Base-by-base conservation (phyloP, 30 jellyfish, hydroid and myxozoan genomes). In the Aurelia aurita region DNA sequence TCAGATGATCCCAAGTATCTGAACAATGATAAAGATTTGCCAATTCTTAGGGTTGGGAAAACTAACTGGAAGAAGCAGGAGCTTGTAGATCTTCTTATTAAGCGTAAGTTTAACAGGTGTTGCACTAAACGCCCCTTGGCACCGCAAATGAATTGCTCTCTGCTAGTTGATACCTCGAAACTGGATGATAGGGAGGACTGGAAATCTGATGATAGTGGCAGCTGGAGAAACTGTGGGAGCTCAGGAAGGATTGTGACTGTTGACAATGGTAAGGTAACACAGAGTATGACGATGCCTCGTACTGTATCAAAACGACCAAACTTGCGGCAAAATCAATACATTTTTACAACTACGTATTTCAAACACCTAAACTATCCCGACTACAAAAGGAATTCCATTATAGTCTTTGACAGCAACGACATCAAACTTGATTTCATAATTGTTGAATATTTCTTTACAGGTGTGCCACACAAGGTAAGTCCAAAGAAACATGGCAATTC, bases 201-300 rank as follows among this genome's bases (percentile, higher is more conserved):
- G 6, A 54, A 54, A 54, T 1, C 65, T 15, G 65, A 54, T 54
- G 65, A 54, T 5, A 54, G 65, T 54, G 65, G 65, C 65, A 54
- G 65, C 25, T 54, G 65, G 65, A 54, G 65, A 54, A 54, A 54
- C 65, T 2, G 65, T 54, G 65, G 65, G 65, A 54, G 65, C 65
- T 54, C 65, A 1, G 65, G 65, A 54, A 54, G 65, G 25, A 54
- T 54, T 54, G 65, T 18, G 65, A 54, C 65, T 54, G 61, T 49
- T 54, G 65, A 54, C 2, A 54, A 54, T 54, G 65, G 65, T 5
- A 54, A 54, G 65, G 65, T 54, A 54, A 54, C 65, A 5, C 65
- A 54, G 2, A 54, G 25, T 15, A 54, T 21, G 65, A 54, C 65
- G 25, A 54, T 15, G 25, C 65, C 25, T 5, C 25, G 25, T 3